These are phyloP conservation scores for Erebia palarica DNA, from an alignment of 2,888 invertebrate genomes.

Conservation along the genomic window DNA sequence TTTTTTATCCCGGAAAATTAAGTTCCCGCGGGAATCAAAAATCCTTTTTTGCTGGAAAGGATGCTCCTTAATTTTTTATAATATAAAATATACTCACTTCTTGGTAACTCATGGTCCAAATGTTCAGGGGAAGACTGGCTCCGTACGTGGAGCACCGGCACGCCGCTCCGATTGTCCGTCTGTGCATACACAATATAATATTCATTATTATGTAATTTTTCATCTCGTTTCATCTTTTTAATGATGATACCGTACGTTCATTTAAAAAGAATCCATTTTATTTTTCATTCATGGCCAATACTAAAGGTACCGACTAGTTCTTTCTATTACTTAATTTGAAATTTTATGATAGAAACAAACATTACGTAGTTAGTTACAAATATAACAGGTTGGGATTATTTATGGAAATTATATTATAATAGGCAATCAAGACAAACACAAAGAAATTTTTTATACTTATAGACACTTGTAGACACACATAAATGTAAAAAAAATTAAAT, in stretches of 20 bases:
- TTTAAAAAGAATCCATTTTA: too few species aligned
- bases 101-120: constrained; percentile 62
- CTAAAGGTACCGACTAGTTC: too few species aligned
- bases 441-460: background rate
- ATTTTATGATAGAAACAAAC: too few species aligned
- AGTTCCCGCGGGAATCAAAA: too few species aligned
- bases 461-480: background rate
- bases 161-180: constrained; percentile 65
- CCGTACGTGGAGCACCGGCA: constrained; percentile 69
- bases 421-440: constrained; percentile 11
- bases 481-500: background rate
- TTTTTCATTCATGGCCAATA: too few species aligned
- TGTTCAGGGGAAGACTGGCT: constrained; percentile 78
- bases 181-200: constrained; percentile 43
- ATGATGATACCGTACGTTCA: too few species aligned
- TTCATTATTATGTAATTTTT: too few species aligned
- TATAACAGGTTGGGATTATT: constrained; percentile 7
- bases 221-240: too few species aligned
- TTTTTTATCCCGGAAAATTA: too few species aligned
- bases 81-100: constrained; percentile 56
- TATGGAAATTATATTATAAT: constrained; percentile 5
- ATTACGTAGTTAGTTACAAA: constrained; percentile 6
- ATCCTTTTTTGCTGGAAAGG: too few species aligned
- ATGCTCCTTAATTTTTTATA: too few species aligned
- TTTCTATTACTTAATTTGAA: too few species aligned